Conservation (phyloP, 2,797 vertebrate genomes). For the Kryptopterus vitreolus region DNA sequence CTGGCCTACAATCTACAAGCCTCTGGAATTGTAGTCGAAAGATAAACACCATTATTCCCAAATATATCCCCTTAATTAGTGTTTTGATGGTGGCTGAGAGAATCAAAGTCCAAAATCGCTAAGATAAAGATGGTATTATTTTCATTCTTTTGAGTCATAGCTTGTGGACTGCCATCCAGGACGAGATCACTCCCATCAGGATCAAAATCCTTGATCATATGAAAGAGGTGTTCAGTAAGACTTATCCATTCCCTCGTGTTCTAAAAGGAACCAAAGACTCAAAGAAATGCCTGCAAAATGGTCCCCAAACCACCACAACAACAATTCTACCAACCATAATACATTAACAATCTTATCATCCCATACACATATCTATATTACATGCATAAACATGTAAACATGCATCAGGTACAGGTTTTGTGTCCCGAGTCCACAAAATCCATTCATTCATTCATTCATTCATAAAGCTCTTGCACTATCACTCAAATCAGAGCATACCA, state of each 20-base stretch:
- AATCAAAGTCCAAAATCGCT: background rate
- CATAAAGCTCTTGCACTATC: background rate
- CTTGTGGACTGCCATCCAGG: background rate
- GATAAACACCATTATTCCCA: background rate
- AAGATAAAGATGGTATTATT: background rate
- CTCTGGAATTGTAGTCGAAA: background rate
- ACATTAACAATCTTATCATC: background rate
- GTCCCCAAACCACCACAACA: background rate
- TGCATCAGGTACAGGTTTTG: background rate
- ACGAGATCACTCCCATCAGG: background rate
- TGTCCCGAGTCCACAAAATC: background rate
- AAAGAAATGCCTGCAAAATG: background rate
- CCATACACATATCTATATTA: background rate
- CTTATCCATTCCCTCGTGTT: background rate
- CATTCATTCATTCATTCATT: background rate
- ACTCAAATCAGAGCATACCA: too few relatives aligned
- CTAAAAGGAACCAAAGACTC: background rate
- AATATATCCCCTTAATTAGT: background rate
- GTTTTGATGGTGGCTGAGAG: background rate
- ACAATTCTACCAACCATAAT: constrained; percentile 1
- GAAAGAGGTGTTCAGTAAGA: background rate
- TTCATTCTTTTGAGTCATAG: background rate
- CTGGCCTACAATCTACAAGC: background rate
- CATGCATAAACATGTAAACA: background rate
- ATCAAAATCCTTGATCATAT: background rate